A percentile compares a stretch with the other conserved stretches of the same genome.
Conservation (phyloP, 1,140 invertebrate genomes). For the Pollicipes pollicipes region DNA sequence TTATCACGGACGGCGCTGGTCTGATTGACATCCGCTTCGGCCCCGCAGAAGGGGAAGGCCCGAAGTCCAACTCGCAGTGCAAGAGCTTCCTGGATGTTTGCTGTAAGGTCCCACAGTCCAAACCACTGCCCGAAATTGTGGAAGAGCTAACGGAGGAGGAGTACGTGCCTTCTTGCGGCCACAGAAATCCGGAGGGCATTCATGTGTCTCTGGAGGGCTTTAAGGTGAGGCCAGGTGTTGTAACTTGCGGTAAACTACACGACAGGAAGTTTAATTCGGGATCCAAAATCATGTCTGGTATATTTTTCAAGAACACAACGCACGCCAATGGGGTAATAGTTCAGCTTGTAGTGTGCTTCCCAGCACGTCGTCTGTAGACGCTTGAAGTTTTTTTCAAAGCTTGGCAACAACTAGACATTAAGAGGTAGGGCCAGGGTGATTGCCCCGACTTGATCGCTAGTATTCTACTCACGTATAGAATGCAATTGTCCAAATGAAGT, state of each 20-base stretch:
- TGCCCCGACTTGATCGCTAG: too few species aligned
- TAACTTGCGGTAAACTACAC: background rate
- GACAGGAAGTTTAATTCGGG: too few species aligned
- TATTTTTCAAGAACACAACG: too few species aligned
- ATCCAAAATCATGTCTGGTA: too few species aligned
- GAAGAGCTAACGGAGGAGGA: constrained; percentile 10
- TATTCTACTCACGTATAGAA: too few species aligned
- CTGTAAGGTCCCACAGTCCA: constrained; percentile 20
- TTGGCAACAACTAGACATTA: too few species aligned
- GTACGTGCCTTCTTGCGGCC: constrained; percentile 40
- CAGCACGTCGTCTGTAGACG: too few species aligned
- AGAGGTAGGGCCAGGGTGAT: too few species aligned
- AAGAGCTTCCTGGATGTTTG: constrained; percentile 23
- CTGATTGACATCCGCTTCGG: background rate
- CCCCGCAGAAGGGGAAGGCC: background rate
- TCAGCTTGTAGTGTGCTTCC: too few species aligned
- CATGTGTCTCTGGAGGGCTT: constrained; percentile 47
- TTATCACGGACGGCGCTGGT: background rate
- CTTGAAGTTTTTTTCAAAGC: too few species aligned
- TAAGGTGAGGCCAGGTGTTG: constrained; percentile 11
- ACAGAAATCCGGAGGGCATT: constrained; percentile 46
- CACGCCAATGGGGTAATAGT: too few species aligned
- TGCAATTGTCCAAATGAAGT: too few species aligned
- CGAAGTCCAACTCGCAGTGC: constrained; percentile 17
- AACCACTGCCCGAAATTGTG: constrained; percentile 11